Evolutionary conservation across 2,888 invertebrate genomes (phyloP), one percentile per base, ranked within the genome.

Genomic region (Pollenia angustigena): DNA sequence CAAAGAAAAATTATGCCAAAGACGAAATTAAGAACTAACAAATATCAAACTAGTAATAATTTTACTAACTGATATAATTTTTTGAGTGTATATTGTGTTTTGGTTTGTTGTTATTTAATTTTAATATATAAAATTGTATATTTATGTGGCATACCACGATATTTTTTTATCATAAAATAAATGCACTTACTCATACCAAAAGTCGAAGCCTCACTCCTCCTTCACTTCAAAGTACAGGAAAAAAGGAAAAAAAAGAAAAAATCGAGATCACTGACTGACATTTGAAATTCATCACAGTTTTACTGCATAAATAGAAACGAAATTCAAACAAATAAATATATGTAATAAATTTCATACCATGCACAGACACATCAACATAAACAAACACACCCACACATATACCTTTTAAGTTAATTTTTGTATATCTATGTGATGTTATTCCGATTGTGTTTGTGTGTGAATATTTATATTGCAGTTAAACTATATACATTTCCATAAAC

Each of bases 281-380:
- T 84, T 79, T 74, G 66, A 68, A 84, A 84, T 79, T 60, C 79
- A 79, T 83, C 78, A 83, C 64, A 72, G 72, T 72, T 83, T 83
- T 72, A 83, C 72, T 66, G 79, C 78, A 84, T 72, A 75, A 85
- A 75, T 71, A 56, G 32, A 60, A 72, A 66, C 66, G 52, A 72
- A 79, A 75, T 52, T 50, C 23, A 80, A 80, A 69, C 56, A 80
- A 75, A 79, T 56, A 86, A 87, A 81, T 84, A 76, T 69, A 81
- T 84, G 72, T 69, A 82, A 80, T 83, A 74, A 84, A 84, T 78
- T 82, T 74, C 69, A 66, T 60, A 23, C 40, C 58, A 68, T 42
- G 66, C 42, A 54, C 23, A n/a, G 48, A 52, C 58, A 52, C 23
- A 42, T 23, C 40, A 32, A 11, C 14, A 68, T 1, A 18, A 18